These are phyloP conservation scores for Xylophagus ater DNA, from an alignment of 2,888 invertebrate genomes.

Conservation along the genomic window DNA sequence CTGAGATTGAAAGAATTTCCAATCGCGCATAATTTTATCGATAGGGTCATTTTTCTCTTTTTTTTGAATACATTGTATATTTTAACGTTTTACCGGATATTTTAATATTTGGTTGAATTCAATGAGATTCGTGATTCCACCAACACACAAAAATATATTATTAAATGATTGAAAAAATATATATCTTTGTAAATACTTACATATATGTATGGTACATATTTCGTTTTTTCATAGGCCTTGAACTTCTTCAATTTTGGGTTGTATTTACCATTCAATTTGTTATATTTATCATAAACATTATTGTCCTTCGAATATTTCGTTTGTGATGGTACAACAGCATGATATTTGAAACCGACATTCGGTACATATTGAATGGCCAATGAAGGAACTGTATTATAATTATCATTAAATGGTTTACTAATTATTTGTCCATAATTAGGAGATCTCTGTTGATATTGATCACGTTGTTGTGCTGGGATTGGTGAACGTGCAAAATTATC, in stretches of 20 bases:
- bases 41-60: no score
- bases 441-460: slow-evolving; percentile 21
- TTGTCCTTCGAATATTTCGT: slow-evolving; percentile 18
- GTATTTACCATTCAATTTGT: slow-evolving; percentile 37
- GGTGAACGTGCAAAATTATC: slow-evolving; percentile 21
- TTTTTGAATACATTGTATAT: no score
- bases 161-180: no score
- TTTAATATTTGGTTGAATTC: no score
- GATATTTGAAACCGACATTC: slow-evolving; percentile 34
- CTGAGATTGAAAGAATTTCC: no score
- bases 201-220: slow-evolving; percentile 31
- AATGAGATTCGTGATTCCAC: no score
- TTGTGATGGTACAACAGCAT: slow-evolving; percentile 27
- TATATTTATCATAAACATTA: slow-evolving; percentile 21
- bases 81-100: no score
- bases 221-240: slow-evolving; percentile 35
- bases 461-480: slow-evolving; percentile 13
- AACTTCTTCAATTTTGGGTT: slow-evolving; percentile 37
- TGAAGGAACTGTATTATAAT: slow-evolving; percentile 23
- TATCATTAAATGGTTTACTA: slow-evolving; percentile 20
- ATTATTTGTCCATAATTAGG: slow-evolving; percentile 26
- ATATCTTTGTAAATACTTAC: no score
- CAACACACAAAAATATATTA: no score
- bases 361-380: slow-evolving; percentile 34
- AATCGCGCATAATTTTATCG: no score